Percentiles rank a stretch among this genome's conserved stretches.
phyloP scores from a whole-genome alignment of 2,797 vertebrate species.

The Clarias pachynema region DNA sequence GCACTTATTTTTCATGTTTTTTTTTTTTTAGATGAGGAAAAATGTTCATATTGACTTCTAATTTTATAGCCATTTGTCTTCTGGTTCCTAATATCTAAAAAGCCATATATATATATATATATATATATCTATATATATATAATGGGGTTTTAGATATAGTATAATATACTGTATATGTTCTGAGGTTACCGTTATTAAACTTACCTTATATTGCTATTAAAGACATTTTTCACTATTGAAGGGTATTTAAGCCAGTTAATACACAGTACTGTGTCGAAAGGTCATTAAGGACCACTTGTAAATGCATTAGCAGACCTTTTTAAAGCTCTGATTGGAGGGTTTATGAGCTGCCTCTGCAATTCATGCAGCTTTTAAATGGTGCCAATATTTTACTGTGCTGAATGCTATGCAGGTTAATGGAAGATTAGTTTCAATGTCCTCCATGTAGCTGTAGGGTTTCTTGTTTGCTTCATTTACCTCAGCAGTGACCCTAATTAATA shows the following conservation, averaged over 20 bases:
- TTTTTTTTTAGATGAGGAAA: background rate
- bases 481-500: constrained; percentile 99
- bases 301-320: constrained; percentile 76
- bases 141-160: too few species aligned
- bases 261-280: constrained; percentile 66
- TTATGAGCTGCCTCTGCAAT: constrained; percentile 85
- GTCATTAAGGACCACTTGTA: constrained; percentile 74
- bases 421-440: constrained; percentile 94
- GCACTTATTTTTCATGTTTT: background rate
- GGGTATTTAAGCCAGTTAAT: constrained; percentile 43
- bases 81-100: background rate
- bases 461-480: constrained; percentile 76
- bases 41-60: background rate
- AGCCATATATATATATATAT: background rate
- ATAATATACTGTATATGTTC: background rate
- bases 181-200: background rate
- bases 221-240: background rate
- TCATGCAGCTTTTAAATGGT: constrained; percentile 96
- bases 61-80: background rate
- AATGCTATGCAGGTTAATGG: constrained; percentile 96
- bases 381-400: constrained; percentile 95
- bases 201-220: background rate
- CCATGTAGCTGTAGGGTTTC: constrained; percentile 90
- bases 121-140: too few species aligned
- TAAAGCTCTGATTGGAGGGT: constrained; percentile 76